Evolutionary conservation across 2,888 invertebrate genomes (phyloP).

Genomic region (Hypomecis punctinalis): DNA sequence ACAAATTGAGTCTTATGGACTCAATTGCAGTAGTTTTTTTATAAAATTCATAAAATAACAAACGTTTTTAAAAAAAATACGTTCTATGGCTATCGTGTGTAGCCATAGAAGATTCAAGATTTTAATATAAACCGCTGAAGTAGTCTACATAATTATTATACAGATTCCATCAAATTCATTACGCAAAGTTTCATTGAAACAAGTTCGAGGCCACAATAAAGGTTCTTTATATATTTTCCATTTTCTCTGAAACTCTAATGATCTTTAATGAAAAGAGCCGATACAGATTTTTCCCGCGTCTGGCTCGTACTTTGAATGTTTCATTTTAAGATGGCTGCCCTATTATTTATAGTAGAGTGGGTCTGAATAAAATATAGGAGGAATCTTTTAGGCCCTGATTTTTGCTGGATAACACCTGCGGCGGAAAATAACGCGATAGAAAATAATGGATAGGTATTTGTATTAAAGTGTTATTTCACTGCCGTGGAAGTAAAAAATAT

Average conservation of each 20-base stretch:
- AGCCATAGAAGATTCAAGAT: no score
- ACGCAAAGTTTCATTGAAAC: constrained; percentile 40
- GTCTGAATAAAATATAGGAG: constrained; percentile 53
- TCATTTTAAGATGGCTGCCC: constrained; percentile 61
- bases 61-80: no score
- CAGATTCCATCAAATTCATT: constrained; percentile 41
- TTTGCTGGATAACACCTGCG: constrained; percentile 44
- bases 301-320: constrained; percentile 53
- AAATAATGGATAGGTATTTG: background rate
- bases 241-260: constrained; percentile 78
- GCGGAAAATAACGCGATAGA: constrained; percentile 24
- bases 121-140: constrained; percentile 8
- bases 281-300: constrained; percentile 50
- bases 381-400: constrained; percentile 48
- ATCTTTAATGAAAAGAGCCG: constrained; percentile 78
- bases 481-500: no score
- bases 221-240: constrained; percentile 68
- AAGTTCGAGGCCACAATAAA: constrained; percentile 58
- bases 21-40: no score
- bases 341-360: constrained; percentile 64
- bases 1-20: no score
- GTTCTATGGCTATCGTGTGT: no score
- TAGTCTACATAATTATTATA: constrained; percentile 21
- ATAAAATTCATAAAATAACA: no score
- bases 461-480: no score